A percentile compares a stretch with the other conserved stretches of the same genome.
Evolutionary conservation across 2,113 vertebrate genomes (phyloP).

Genomic region (Lepus americanus): DNA sequence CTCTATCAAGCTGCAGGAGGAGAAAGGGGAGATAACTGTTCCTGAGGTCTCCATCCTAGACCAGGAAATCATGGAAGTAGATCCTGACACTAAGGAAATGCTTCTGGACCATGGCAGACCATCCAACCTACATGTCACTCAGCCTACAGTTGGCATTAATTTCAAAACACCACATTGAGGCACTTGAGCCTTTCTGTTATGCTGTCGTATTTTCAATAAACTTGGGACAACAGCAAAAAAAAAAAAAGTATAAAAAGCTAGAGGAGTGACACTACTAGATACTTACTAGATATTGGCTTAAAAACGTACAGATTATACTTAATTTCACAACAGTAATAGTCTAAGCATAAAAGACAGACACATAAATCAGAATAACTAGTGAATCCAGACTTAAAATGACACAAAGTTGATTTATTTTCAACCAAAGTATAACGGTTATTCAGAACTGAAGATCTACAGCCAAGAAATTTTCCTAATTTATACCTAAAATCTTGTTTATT

Average conservation of each 20-base stretch:
- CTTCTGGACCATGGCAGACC: too few relatives aligned
- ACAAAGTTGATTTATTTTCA: neutral
- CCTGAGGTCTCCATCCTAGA: too few relatives aligned
- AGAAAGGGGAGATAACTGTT: too few relatives aligned
- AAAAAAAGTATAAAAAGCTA: neutral
- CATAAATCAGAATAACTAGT: neutral
- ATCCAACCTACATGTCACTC: too few relatives aligned
- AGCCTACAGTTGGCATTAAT: too few relatives aligned
- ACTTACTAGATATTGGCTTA: neutral
- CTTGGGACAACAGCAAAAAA: too few relatives aligned
- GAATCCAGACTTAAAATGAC: neutral
- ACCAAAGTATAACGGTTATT: neutral
- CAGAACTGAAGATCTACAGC: neutral
- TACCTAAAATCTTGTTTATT: neutral
- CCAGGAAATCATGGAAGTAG: too few relatives aligned
- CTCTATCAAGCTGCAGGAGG: too few relatives aligned
- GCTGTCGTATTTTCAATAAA: too few relatives aligned
- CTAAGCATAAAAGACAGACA: neutral
- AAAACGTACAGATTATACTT: neutral
- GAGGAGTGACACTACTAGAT: neutral
- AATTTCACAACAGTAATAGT: conserved; percentile 17
- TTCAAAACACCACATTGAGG: too few relatives aligned
- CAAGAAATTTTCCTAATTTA: neutral
- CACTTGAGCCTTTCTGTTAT: too few relatives aligned
- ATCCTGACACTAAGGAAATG: too few relatives aligned